Percentiles rank a stretch among this genome's conserved stretches.
Evolutionary conservation across 2,888 invertebrate genomes (phyloP).

Genomic region (Nebria brevicollis): DNA sequence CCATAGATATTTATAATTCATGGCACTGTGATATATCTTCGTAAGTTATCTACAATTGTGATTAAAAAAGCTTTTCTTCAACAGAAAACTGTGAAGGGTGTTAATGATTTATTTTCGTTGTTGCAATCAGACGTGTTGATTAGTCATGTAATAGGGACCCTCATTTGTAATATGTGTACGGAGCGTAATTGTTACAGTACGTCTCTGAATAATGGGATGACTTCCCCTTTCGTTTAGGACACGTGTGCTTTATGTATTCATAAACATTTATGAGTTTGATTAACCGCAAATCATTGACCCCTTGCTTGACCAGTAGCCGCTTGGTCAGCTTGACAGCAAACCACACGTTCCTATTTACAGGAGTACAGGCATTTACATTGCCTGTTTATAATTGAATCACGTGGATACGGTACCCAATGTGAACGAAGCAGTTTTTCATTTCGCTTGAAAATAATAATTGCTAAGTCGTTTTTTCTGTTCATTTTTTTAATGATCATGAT

Average conservation of each 20-base stretch:
- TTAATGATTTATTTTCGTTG: neutral
- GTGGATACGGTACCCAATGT: too few species aligned
- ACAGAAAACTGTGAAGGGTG: neutral
- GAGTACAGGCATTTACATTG: too few species aligned
- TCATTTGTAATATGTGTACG: neutral
- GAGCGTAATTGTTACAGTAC: neutral
- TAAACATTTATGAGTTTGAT: conserved; percentile 1
- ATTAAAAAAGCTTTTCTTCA: neutral
- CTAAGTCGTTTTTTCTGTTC: too few species aligned
- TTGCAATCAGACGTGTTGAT: neutral
- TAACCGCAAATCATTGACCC: conserved; percentile 1
- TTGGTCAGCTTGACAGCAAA: neutral
- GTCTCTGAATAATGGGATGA: neutral
- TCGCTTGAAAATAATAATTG: too few species aligned
- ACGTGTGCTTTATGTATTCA: neutral
- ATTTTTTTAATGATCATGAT: too few species aligned
- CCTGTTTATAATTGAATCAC: too few species aligned
- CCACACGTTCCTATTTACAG: neutral
- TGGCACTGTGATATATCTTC: neutral
- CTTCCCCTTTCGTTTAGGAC: neutral
- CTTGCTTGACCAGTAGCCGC: neutral
- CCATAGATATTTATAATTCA: too few species aligned
- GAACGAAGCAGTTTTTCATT: too few species aligned
- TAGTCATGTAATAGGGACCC: neutral
- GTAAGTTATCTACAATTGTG: neutral